Base-by-base conservation (phyloP, 2,888 invertebrate genomes). In the Tholera decimalis region DNA sequence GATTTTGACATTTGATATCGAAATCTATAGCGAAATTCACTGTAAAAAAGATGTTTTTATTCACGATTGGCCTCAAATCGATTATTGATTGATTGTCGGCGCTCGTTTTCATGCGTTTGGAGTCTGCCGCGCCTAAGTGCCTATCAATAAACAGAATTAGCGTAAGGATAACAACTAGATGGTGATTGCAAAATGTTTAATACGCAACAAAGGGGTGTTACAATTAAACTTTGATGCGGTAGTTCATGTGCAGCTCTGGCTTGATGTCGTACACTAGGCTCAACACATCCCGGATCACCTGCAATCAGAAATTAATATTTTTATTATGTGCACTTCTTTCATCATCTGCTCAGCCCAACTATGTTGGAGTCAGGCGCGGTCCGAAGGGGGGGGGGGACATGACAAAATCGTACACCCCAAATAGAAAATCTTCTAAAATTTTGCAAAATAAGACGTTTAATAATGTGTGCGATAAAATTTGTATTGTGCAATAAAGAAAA, bases 231-330 rank as follows among this genome's bases (percentile, higher is more conserved):
- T 82, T 61, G 66, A 93, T 80, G 89, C 97, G 97, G 92, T 97
- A 98, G 96, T 99, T 99, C 94, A 97, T 96, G 95, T 99, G 99
- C 83, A 99, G 96, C 93, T 98, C 98, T 4, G 99, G 98, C 92
- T 98, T 98, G 91, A 99, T 99, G 90, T 98, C 97, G 90, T 98
- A 98, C 49, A 99, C 98, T 92, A 98, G 96, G 79, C 97, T 96
- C 89, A 99, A 96, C 84, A 99, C 96, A 85, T 98, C 97, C 75
- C 96, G 90, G 90, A 98, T 97, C 35, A 98, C 98, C 97, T 97
- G 94, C 7, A 92, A 95, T 77, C 28, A 63, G 24, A 11, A 35
- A 43, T 47, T 0, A 30, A 18, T 3, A 24, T 46, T 33, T 33
- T 1, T 7, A 24, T 24, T 24, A 44, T 15, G 43, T 3, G 6